Evolutionary conservation across 1,140 invertebrate species (phyloP).

Genomic region (Yoshiicerus persimilis): DNA sequence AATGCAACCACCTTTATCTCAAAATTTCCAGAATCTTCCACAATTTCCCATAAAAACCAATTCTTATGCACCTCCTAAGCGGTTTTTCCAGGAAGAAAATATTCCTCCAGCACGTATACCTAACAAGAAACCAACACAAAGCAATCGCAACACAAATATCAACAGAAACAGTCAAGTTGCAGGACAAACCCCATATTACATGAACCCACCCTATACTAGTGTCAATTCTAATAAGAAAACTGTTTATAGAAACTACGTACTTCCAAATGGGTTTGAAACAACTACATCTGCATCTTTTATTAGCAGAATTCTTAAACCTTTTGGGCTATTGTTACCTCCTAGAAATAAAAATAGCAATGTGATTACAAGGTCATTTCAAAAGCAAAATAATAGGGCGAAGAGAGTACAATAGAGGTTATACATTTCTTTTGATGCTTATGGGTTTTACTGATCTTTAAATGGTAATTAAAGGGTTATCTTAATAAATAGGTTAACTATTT

Average conservation of each 20-base stretch:
- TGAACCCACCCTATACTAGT: background rate
- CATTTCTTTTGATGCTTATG: too few species aligned
- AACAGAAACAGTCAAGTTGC: background rate
- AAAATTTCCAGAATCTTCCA: background rate
- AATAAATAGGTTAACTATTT: too few species aligned
- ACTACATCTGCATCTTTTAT: background rate
- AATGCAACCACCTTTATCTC: background rate
- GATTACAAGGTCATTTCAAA: background rate
- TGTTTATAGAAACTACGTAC: background rate
- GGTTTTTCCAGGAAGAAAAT: background rate
- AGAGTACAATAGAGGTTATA: background rate
- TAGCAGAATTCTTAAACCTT: background rate
- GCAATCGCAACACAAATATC: background rate
- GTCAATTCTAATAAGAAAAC: background rate
- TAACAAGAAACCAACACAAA: background rate
- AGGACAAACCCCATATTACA: background rate
- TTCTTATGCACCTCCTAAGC: background rate
- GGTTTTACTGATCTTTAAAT: too few species aligned
- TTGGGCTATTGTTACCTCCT: background rate
- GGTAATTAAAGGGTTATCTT: too few species aligned
- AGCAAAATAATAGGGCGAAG: background rate
- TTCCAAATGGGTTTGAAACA: background rate
- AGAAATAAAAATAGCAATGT: background rate
- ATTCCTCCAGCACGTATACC: background rate
- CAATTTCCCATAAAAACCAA: background rate